phyloP scores from a whole-genome alignment of 2,888 invertebrate species.

The Ichneumoninae sp. region DNA sequence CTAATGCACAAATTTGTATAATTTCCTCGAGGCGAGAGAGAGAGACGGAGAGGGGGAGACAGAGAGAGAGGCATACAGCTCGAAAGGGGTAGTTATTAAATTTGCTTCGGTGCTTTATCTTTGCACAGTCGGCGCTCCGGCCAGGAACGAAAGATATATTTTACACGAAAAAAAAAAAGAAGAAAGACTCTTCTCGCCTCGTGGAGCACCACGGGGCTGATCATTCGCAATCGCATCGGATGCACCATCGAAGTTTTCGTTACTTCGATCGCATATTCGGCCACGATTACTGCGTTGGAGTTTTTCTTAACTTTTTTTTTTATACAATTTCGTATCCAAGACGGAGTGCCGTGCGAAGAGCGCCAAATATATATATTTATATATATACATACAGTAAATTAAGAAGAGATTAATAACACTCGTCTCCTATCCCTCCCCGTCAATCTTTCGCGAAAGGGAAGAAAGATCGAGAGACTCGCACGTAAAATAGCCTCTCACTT shows the following conservation, averaged over 20 bases:
- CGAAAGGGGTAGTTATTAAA: neutral
- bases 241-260: neutral
- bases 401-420: conserved; percentile 8
- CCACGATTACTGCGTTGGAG: conserved; percentile 7
- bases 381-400: neutral
- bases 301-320: conserved; percentile 1
- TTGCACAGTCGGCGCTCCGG: conserved; percentile 10
- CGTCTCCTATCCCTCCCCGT: conserved; percentile 35
- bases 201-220: conserved; percentile 13
- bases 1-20: conserved; percentile 77
- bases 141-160: conserved; percentile 8
- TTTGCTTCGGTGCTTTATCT: conserved; percentile 9
- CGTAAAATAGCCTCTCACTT: conserved; percentile 37
- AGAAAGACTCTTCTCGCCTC: conserved; percentile 9
- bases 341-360: conserved; percentile 28
- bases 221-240: conserved; percentile 11
- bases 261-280: conserved; percentile 24
- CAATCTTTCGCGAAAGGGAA: conserved; percentile 22
- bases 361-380: conserved; percentile 11
- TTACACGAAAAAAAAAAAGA: neutral
- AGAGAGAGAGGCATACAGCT: conserved; percentile 44
- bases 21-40: conserved; percentile 62
- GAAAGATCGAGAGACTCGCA: conserved; percentile 47
- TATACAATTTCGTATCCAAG: conserved; percentile 36
- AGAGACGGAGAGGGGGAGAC: conserved; percentile 38